Conservation (phyloP, 2,797 vertebrate species). For the Ataeniobius toweri region DNA sequence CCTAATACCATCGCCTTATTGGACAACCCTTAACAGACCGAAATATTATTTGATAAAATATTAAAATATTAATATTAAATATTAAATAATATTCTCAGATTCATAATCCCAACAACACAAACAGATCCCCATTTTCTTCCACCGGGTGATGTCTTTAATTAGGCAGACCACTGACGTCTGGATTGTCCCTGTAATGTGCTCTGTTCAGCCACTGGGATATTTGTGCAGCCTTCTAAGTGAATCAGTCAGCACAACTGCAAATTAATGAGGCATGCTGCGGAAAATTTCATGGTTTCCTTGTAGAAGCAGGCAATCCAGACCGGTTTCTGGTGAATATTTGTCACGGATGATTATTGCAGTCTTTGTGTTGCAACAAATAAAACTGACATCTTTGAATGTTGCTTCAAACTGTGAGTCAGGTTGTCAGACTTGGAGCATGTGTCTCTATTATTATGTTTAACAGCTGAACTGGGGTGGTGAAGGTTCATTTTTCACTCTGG, state of each 20-base stretch:
- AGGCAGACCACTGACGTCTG: constrained; percentile 49
- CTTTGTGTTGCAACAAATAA: not conserved
- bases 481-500: constrained; percentile 33
- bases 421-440: constrained; percentile 40
- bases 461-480: constrained; percentile 20
- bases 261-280: constrained; percentile 50
- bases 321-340: constrained; percentile 27
- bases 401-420: constrained; percentile 21
- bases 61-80: too few species aligned
- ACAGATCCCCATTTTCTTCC: constrained; percentile 36
- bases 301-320: constrained; percentile 29
- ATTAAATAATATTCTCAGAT: too few species aligned
- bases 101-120: not conserved
- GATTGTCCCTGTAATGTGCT: constrained; percentile 52
- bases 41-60: too few species aligned
- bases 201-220: constrained; percentile 46
- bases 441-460: constrained; percentile 38
- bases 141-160: constrained; percentile 56
- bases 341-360: constrained; percentile 26
- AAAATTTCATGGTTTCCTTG: constrained; percentile 36
- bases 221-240: constrained; percentile 47
- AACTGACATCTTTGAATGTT: constrained; percentile 16
- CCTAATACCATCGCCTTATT: too few species aligned
- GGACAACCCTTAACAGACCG: too few species aligned
- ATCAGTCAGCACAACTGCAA: constrained; percentile 68